Conservation (phyloP, 2,113 vertebrate species). For the Hypocryptadius cinnamomeus region DNA sequence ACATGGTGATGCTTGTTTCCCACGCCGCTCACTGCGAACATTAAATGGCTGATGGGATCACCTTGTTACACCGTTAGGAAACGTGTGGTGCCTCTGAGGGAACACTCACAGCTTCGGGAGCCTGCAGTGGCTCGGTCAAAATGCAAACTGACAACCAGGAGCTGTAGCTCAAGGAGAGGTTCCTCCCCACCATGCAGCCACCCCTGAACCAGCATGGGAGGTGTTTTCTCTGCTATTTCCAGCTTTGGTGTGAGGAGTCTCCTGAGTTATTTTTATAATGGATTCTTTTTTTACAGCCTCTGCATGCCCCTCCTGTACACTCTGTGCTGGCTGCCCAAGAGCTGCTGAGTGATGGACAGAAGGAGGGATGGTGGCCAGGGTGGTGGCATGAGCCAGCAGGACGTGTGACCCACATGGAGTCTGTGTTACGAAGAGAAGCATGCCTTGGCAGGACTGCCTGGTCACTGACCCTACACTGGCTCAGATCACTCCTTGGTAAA, state of each 20-base stretch:
- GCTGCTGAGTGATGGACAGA: neutral
- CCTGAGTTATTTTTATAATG: conserved; percentile 21
- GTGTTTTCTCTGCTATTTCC: conserved; percentile 52
- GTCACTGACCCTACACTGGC: neutral
- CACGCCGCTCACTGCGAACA: fast-evolving
- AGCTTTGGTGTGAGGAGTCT: conserved; percentile 44
- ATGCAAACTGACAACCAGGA: neutral
- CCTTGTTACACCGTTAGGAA: neutral
- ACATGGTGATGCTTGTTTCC: neutral
- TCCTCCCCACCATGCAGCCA: neutral
- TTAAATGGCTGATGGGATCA: neutral
- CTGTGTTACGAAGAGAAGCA: conserved; percentile 11
- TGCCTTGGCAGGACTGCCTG: conserved; percentile 15
- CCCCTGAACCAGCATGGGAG: neutral
- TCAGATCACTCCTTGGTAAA: conserved; percentile 40
- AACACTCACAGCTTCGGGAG: neutral
- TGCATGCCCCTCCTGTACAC: neutral
- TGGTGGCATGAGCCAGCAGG: conserved; percentile 25
- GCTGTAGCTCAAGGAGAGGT: neutral
- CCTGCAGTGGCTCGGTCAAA: neutral
- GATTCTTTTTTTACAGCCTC: neutral
- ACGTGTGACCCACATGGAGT: conserved; percentile 59
- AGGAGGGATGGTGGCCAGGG: neutral
- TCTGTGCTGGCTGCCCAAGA: conserved; percentile 9
- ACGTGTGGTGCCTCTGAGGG: neutral